These are phyloP conservation scores for Semicossyphus pulcher DNA, from an alignment of 2,113 vertebrate genomes.

Conservation along the genomic window DNA sequence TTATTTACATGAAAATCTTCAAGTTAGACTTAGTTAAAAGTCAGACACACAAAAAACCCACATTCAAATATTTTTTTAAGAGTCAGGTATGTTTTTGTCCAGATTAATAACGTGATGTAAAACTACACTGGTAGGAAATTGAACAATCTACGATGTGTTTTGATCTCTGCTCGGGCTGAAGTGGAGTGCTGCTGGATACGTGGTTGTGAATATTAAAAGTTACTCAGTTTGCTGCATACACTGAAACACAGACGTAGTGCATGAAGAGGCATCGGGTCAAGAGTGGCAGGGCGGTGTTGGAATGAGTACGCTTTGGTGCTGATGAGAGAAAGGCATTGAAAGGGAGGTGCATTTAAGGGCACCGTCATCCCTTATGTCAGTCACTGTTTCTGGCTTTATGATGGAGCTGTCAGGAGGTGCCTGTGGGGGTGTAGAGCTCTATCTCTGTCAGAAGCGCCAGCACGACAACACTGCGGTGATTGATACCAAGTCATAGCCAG, in stretches of 20 bases:
- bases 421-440: too few relatives aligned
- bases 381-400: too few relatives aligned
- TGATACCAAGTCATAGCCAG: too few relatives aligned
- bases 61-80: not conserved
- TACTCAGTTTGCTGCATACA: not conserved
- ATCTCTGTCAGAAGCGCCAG: too few relatives aligned
- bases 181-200: not conserved
- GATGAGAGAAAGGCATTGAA: too few relatives aligned
- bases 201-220: not conserved
- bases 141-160: not conserved
- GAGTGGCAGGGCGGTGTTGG: too few relatives aligned
- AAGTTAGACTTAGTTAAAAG: too few relatives aligned
- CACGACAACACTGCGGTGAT: too few relatives aligned
- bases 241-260: not conserved
- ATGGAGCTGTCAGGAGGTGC: too few relatives aligned
- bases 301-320: too few relatives aligned
- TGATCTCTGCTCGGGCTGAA: not conserved
- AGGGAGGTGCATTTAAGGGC: not conserved
- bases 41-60: not conserved
- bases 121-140: not conserved
- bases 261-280: too few relatives aligned
- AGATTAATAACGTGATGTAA: not conserved
- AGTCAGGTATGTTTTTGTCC: not conserved
- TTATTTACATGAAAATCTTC: too few relatives aligned
- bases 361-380: not conserved